Base-by-base conservation (phyloP, 30 jellyfish, hydroid and myxozoan genomes). In the Chrysaora quinquecirrha region DNA sequence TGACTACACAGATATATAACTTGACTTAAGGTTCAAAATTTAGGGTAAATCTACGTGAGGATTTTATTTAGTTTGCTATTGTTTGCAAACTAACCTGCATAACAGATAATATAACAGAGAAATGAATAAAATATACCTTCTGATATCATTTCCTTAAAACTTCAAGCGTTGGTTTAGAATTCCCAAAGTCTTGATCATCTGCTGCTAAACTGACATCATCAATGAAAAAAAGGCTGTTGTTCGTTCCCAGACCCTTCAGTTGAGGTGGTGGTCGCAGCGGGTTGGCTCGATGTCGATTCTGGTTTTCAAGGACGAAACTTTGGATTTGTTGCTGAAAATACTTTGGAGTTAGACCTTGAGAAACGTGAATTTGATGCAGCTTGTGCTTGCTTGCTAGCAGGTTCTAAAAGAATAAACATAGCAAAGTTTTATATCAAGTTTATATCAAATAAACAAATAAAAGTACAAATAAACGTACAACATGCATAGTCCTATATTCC, bases 181-280 rank as follows among this genome's bases (percentile, higher is more conserved):
- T 29, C 1, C 48, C 31, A 49, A 71, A 64, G 30, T 12, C 34
- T 6, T 29, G 25, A 34, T 65, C 82, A 62, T 11, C 34, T 1
- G 81, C 63, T 1, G 90, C 86, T 78, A 69, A 23, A 19, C 72
- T 34, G n/a, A 89, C 21, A 68, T 89, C 97, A 52, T 89, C 97
- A 65, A 81, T 64, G 71, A 89, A 89, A 30, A 89, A 35, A 19
- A 89, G 52, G 49, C 54, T 61, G 22, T 67, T 89, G 46, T 64
- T 67, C 4, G 65, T 58, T 1, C 75, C 48, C 1, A 18, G 30
- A 7, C 85, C 83, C 61, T 65, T 48, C 43, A 58, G 87, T 48
- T 56, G 80, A 12, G 81, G 79, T n/a, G 73, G 78, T 2, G 83
- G 75, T 82, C 64, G 72, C 50, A 52, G 43, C 1, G 61, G 76